phyloP scores from a whole-genome alignment of 2,888 invertebrate species.

The Eupithecia tripunctaria region DNA sequence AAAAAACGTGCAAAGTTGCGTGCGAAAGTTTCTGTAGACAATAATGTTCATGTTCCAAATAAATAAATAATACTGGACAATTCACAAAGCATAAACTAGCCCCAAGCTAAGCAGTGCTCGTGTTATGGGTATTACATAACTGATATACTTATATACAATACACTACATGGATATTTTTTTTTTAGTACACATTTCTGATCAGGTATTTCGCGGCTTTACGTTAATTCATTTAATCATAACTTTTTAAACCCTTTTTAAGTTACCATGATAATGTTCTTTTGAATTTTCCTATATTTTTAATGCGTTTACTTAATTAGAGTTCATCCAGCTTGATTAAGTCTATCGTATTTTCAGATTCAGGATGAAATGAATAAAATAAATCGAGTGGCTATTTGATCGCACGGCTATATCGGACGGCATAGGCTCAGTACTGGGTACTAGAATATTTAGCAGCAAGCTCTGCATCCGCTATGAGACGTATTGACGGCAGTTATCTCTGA shows the following conservation, averaged over 20 bases:
- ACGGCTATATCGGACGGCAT: too few species aligned
- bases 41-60: too few species aligned
- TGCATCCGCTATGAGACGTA: constrained; percentile 51
- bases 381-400: constrained; percentile 44
- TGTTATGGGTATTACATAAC: too few species aligned
- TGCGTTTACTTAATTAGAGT: neutral
- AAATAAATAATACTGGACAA: too few species aligned
- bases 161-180: too few species aligned
- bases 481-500: constrained; percentile 55
- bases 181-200: too few species aligned
- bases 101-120: too few species aligned
- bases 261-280: neutral
- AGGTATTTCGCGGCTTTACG: too few species aligned
- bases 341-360: constrained; percentile 4
- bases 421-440: constrained; percentile 26
- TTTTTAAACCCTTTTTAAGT: neutral
- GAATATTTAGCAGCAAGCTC: constrained; percentile 53
- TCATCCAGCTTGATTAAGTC: neutral
- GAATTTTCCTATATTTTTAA: too few species aligned
- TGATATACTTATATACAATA: too few species aligned
- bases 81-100: too few species aligned
- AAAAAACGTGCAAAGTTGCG: neutral
- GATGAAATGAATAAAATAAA: constrained; percentile 52
- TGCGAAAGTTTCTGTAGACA: neutral
- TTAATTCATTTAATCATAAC: neutral